Percentiles rank a stretch among this genome's conserved stretches.
These are phyloP conservation scores for Aratinga solstitialis DNA, from an alignment of 2,797 vertebrate genomes.

Conservation along the genomic window DNA sequence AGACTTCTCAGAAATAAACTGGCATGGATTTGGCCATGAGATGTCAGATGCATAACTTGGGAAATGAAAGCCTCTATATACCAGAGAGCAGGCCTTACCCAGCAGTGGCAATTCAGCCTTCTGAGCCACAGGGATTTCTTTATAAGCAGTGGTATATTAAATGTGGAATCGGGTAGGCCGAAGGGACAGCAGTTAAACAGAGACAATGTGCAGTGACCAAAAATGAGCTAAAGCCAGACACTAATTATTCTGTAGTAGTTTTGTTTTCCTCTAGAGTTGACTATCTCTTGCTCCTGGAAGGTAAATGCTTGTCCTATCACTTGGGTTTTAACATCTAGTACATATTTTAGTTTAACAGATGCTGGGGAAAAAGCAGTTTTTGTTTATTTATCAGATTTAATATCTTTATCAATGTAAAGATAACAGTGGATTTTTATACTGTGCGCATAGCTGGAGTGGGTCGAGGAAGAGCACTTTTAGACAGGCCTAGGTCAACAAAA, in stretches of 20 bases:
- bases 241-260: conserved; percentile 48
- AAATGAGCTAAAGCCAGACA: conserved; percentile 40
- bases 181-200: conserved; percentile 51
- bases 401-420: background rate
- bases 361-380: background rate
- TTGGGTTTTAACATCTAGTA: background rate
- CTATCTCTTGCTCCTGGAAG: background rate
- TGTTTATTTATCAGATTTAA: background rate
- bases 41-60: conserved; percentile 62
- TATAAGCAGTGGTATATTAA: conserved; percentile 64
- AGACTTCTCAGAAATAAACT: conserved; percentile 56
- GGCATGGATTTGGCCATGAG: conserved; percentile 61
- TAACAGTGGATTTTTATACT: background rate
- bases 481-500: conserved; percentile 51
- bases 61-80: conserved; percentile 66
- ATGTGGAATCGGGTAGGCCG: conserved; percentile 18
- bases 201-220: conserved; percentile 35
- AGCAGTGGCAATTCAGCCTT: conserved; percentile 47
- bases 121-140: conserved; percentile 60
- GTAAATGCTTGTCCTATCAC: background rate
- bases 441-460: background rate
- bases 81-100: background rate
- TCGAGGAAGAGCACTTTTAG: conserved; percentile 25
- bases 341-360: background rate
- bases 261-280: conserved; percentile 1